Conservation (phyloP, 1,140 invertebrate species). For the Bombus polaris region DNA sequence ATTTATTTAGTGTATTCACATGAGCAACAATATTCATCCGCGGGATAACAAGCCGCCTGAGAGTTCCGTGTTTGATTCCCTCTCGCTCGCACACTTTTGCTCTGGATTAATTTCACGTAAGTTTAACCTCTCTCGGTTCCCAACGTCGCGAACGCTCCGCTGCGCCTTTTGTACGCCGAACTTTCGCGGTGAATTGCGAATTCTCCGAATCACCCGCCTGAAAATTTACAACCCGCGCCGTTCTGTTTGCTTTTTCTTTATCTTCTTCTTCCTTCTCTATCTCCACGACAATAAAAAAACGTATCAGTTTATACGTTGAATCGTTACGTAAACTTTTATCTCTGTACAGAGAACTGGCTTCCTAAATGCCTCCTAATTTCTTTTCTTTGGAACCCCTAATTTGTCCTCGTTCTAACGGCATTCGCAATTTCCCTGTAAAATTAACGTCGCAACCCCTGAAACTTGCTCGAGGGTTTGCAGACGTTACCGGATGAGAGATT, state of each 20-base stretch:
- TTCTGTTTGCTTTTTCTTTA: too few species aligned
- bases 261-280: background rate
- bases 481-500: background rate
- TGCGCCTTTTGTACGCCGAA: slow-evolving; percentile 30
- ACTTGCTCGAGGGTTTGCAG: background rate
- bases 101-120: slow-evolving; percentile 64
- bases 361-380: background rate
- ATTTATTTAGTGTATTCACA: slow-evolving; percentile 70
- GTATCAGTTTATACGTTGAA: background rate
- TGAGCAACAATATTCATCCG: slow-evolving; percentile 65
- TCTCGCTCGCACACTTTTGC: background rate
- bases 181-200: slow-evolving; percentile 4
- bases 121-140: slow-evolving; percentile 58
- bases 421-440: background rate
- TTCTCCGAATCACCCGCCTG: background rate
- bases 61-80: background rate
- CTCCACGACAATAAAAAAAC: background rate
- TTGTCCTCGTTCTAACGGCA: background rate
- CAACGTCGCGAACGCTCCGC: slow-evolving; percentile 49
- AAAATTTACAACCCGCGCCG: background rate
- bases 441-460: background rate
- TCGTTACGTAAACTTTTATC: background rate
- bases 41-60: slow-evolving; percentile 52
- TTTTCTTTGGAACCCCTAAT: background rate
- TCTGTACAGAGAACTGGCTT: background rate